Conservation (phyloP, 1,140 invertebrate species). For the Drosophila setifemur region DNA sequence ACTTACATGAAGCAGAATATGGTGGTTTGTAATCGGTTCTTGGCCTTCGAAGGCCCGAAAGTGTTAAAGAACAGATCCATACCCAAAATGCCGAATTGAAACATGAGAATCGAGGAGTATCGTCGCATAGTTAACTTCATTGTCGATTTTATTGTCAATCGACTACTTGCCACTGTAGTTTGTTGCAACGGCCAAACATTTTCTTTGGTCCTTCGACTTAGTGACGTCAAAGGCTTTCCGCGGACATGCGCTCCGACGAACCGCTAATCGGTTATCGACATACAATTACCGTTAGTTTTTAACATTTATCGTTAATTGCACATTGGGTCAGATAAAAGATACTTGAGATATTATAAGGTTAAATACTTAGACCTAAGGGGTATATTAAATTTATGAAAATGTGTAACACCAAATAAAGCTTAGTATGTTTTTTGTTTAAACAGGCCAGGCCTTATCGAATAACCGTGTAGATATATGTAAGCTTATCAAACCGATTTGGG, state of each 20-base stretch:
- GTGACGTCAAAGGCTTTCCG: conserved; percentile 63
- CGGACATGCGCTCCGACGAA: conserved; percentile 37
- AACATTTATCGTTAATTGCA: background rate
- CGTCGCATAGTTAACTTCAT: conserved; percentile 77
- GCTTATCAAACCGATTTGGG: too few species aligned
- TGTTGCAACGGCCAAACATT: conserved; percentile 17
- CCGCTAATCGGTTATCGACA: conserved; percentile 23
- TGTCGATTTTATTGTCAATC: background rate
- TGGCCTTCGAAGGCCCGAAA: conserved; percentile 58
- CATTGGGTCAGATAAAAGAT: background rate
- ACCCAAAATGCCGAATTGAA: conserved; percentile 63
- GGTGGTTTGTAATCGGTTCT: conserved; percentile 59
- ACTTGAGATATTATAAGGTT: too few species aligned
- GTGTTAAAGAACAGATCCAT: conserved; percentile 74
- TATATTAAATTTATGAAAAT: too few species aligned
- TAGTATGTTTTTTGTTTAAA: too few species aligned
- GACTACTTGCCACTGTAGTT: background rate
- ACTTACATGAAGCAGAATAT: conserved; percentile 80
- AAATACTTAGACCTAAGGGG: too few species aligned
- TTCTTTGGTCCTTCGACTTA: conserved; percentile 55
- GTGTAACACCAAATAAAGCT: too few species aligned
- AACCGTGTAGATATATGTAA: too few species aligned
- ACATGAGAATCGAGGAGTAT: conserved; percentile 63
- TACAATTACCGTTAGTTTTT: background rate
- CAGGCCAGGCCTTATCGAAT: too few species aligned